Evolutionary conservation across 2,888 invertebrate species (phyloP).

Genomic region (Tanypteryx hageni): DNA sequence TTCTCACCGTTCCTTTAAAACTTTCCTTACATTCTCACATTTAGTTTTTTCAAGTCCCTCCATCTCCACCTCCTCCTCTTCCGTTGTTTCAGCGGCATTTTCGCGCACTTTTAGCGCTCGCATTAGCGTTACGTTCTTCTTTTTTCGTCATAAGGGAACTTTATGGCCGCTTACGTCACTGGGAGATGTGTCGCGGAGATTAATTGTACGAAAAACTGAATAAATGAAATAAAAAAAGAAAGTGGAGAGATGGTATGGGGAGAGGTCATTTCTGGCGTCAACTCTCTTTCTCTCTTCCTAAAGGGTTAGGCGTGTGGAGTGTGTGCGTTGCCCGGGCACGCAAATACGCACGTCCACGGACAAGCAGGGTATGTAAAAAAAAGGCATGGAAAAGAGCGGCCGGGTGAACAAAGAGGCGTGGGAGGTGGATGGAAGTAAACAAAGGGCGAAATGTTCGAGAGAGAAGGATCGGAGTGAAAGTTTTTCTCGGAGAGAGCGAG

Average conservation of each 20-base stretch:
- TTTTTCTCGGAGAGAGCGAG: not conserved
- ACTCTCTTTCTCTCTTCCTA: not conserved
- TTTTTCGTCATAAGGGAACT: constrained; percentile 6
- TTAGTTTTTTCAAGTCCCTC: not conserved
- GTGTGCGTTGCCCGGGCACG: not conserved
- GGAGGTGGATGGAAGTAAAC: constrained; percentile 2
- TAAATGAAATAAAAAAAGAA: not conserved
- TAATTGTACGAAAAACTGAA: not conserved
- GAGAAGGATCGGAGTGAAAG: not conserved
- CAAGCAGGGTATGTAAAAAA: not conserved
- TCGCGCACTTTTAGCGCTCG: not conserved
- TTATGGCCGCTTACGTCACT: constrained; percentile 21
- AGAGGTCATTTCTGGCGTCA: not conserved
- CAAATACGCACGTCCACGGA: not conserved
- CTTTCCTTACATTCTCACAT: not conserved
- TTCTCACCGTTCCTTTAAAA: not conserved
- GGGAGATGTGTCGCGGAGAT: constrained; percentile 13
- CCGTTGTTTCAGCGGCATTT: not conserved
- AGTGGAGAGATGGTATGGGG: not conserved
- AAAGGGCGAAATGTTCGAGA: not conserved
- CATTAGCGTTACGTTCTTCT: not conserved
- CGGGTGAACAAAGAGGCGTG: not conserved
- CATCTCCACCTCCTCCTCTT: not conserved
- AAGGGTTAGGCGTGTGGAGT: not conserved
- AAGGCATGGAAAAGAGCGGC: not conserved